Percentiles rank a stretch among this genome's conserved stretches.
These are phyloP conservation scores for Pocillopora verrucosa DNA, from an alignment of 64 coral and sea anemone species.

Conservation along the genomic window DNA sequence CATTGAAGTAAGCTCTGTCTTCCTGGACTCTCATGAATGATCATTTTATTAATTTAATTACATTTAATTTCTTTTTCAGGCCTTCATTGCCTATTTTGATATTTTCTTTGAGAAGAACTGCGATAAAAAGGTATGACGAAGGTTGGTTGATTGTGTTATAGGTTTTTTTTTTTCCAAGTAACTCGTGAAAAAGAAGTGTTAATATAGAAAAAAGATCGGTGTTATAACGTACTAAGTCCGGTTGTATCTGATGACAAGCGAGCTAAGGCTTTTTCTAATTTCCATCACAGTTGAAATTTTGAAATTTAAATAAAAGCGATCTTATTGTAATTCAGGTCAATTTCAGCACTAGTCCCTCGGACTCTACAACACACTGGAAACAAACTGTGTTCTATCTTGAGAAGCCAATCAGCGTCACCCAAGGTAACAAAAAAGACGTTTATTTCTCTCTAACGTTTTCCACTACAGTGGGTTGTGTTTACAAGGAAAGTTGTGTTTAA, in stretches of 20 bases:
- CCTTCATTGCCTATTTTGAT: constrained; percentile 87
- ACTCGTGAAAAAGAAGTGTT: no score
- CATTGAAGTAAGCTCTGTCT: no score
- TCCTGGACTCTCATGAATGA: not conserved
- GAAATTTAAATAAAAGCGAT: not conserved
- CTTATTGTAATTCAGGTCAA: constrained; percentile 53
- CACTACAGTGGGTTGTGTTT: not conserved
- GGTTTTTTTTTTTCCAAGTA: not conserved
- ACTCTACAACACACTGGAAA: constrained; percentile 90
- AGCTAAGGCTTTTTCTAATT: no score
- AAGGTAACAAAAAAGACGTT: constrained; percentile 49
- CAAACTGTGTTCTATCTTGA: constrained; percentile 92
- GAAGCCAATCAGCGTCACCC: constrained; percentile 51
- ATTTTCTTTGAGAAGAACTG: constrained; percentile 83
- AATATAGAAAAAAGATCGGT: no score
- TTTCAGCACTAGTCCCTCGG: constrained; percentile 78
- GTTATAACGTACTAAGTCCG: no score
- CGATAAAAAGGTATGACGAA: constrained; percentile 71
- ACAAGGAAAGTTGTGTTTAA: not conserved
- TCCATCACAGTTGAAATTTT: no score
- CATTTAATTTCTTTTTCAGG: constrained; percentile 57
- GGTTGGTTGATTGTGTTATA: not conserved
- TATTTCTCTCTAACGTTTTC: not conserved
- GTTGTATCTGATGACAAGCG: no score
- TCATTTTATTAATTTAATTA: not conserved